Conservation (phyloP, 2,888 invertebrate species). For the Dendrolimus pini region DNA sequence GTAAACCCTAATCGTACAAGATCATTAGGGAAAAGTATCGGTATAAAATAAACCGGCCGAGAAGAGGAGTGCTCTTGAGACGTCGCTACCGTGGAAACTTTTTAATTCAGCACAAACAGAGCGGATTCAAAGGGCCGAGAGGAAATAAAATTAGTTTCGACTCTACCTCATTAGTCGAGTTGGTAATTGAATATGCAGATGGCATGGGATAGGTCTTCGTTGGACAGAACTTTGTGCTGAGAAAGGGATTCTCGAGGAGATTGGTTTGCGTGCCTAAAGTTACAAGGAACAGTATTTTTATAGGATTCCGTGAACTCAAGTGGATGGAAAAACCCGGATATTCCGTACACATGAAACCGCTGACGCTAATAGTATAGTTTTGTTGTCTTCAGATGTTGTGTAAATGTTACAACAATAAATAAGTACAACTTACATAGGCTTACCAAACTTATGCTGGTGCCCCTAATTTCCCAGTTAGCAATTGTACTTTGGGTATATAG, state of each 20-base stretch:
- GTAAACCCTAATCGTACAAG: slow-evolving; percentile 39
- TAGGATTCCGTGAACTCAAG: no score
- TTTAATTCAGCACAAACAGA: slow-evolving; percentile 62
- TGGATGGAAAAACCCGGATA: no score
- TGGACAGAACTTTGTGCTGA: slow-evolving; percentile 3
- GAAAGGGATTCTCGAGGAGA: neutral
- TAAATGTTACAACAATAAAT: no score
- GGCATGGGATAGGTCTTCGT: slow-evolving; percentile 32
- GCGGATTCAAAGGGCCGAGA: slow-evolving; percentile 43
- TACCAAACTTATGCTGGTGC: no score
- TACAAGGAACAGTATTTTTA: no score
- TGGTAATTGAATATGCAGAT: slow-evolving; percentile 43
- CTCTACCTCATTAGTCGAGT: slow-evolving; percentile 52
- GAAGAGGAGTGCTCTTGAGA: slow-evolving; percentile 33
- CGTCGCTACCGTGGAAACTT: slow-evolving; percentile 38
- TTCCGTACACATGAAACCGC: no score
- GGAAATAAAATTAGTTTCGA: slow-evolving; percentile 57
- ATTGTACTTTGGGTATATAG: no score
- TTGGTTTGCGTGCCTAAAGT: slow-evolving; percentile 1
- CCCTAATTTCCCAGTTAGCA: no score
- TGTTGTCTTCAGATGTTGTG: no score
- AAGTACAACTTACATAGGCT: no score
- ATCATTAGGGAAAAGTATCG: slow-evolving; percentile 49
- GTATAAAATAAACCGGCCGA: slow-evolving; percentile 39
- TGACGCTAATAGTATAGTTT: no score